Base-by-base conservation (phyloP, 2,888 invertebrate genomes). In the Noctua janthina region DNA sequence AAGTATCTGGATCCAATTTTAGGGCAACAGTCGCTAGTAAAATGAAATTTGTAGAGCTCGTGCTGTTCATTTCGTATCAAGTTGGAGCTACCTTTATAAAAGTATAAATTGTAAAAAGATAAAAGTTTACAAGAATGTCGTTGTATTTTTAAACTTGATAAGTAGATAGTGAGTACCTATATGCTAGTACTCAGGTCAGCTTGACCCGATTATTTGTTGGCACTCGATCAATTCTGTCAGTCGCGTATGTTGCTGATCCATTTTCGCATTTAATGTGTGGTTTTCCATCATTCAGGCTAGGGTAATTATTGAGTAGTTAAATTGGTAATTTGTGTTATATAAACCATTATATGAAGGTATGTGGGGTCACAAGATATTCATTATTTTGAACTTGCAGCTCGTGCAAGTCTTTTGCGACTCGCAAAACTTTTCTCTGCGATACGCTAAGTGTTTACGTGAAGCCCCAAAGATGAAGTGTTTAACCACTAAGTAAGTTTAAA, bases 181-280 rank as follows among this genome's bases (percentile, higher is more conserved):
- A 85, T 85, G 85, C 89, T 88, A 88, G 90, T 88, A 81, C 88
- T 89, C 89, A 87, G 88, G 91, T 90, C 91, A 85, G 91, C 87
- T 88, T 88, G 91, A 90, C 91, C 92, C 91, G 91, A 92, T 93
- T 93, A 91, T 93, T 90, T 88, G 89, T 92, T 92, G 93, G 93
- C 93, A 90, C 92, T 93, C 91, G 91, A 93, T 93, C 93, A 94
- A 93, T 92, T 87, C 92, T 92, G 93, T 93, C 94, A 92, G 87
- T 84, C 87, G 88, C 93, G 92, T 86, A 89, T 92, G 93, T 90
- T 91, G 89, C 91, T 90, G 90, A 91, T 93, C 91, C 91, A 92
- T 93, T 92, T 91, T 92, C 91, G 92, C 92, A 92, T 94, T 94
- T 93, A 92, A 92, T 90, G 86, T 91, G 90, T 88, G 91, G 87